A percentile compares a stretch with the other conserved stretches of the same genome.
These are phyloP conservation scores for Neodon shergylaensis DNA, from an alignment of 2,113 vertebrate genomes.

Conservation along the genomic window DNA sequence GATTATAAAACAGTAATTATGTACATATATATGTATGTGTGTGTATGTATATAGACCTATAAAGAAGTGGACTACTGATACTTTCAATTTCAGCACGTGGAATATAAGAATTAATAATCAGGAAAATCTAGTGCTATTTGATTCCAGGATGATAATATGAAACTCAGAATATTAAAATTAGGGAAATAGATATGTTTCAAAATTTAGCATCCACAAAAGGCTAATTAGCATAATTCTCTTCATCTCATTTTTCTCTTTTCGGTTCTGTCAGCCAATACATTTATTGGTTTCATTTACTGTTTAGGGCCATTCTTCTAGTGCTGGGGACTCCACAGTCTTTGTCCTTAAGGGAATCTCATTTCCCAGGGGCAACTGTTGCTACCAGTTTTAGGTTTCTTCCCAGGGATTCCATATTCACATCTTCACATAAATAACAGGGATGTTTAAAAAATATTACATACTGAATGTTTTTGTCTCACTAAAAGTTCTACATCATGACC, in stretches of 20 bases:
- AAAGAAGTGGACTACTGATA: not conserved
- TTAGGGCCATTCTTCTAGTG: not conserved
- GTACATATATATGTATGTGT: not conserved
- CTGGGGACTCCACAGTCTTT: not conserved
- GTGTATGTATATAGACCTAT: not conserved
- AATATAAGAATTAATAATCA: not conserved
- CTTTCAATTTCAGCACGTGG: slow-evolving; percentile 1
- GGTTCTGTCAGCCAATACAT: not conserved
- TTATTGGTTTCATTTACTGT: not conserved
- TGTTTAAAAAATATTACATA: not conserved
- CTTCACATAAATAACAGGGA: not conserved
- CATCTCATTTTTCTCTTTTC: not conserved
- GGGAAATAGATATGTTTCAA: not conserved
- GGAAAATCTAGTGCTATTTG: not conserved
- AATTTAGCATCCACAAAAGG: slow-evolving; percentile 19
- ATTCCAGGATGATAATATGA: not conserved
- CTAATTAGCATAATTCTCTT: not conserved
- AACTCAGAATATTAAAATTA: slow-evolving; percentile 44
- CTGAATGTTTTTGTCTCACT: not conserved
- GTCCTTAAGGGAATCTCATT: not conserved
- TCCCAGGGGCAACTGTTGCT: not conserved
- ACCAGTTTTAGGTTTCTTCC: not conserved
- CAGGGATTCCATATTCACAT: not conserved
- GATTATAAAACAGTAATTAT: not conserved
- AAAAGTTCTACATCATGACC: not conserved